Evolutionary conservation across 2,888 invertebrate species (phyloP), one percentile per base, ranked within the genome.

Genomic region (Morpho achilles): DNA sequence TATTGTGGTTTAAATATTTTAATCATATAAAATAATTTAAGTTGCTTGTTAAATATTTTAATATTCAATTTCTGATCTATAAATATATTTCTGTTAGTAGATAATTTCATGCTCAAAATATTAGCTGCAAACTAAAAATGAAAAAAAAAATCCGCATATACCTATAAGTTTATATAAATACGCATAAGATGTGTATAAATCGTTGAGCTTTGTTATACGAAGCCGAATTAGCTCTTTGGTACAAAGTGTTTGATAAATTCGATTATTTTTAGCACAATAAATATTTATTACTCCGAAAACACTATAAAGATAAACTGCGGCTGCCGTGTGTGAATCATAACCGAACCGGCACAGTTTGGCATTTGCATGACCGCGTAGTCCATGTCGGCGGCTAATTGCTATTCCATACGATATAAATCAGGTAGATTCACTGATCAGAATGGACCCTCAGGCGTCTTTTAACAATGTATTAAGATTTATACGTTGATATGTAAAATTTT

Each of bases 401-500:
- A 80, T 82, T 82, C 80, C 75, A 72, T 78, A 73, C 70, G 75
- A 80, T 80, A 81, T 82, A 83, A 81, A 87, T 86, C 79, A 82
- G 76, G 69, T 68, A 72, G 66, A 67, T 63, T 57, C 64, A 59
- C 59, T 58, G 65, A 67, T 66, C 60, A 56, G 59, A 59, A 58
- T 45, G 54, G 53, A 56, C 62, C 67, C 65, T 59, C 54, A 57
- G 66, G 66, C 64, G 50, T 44, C 50, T 51, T 51, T 52, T 57
- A 52, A 56, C 55, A 66, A 56, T 53, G 56, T 50, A 51, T 48
- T 58, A 49, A 53, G 43, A 52, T 39, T 48, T 32, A 51, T 42
- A 49, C 49, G 8, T 43, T 46, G 23, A 47, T 56, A 51, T 45
- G 42, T 22, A 53, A 47, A 45, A 46, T 42, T 43, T 45, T 50